phyloP scores from a whole-genome alignment of 2,113 vertebrate species.

The Psilopogon haemacephalus region DNA sequence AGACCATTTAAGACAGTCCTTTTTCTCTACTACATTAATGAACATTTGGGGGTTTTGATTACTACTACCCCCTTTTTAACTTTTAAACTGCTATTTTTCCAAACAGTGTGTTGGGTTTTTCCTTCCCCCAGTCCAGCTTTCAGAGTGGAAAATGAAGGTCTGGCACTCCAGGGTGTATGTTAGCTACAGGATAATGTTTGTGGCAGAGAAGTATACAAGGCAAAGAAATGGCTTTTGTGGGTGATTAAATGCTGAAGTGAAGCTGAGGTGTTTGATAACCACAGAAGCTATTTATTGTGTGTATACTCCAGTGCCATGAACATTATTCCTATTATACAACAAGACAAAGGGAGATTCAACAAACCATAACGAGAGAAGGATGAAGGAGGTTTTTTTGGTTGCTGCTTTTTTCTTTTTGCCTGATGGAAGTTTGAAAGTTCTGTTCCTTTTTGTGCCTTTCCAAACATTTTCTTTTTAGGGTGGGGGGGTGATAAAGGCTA shows the following conservation, averaged over 20 bases:
- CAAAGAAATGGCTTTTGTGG: slow-evolving; percentile 72
- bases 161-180: slow-evolving; percentile 63
- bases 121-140: slow-evolving; percentile 29
- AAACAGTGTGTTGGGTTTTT: slow-evolving; percentile 9
- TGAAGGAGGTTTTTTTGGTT: slow-evolving; percentile 28
- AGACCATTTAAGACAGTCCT: background rate
- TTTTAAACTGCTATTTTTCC: slow-evolving; percentile 54
- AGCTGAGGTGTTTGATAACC: slow-evolving; percentile 77
- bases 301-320: slow-evolving; percentile 76
- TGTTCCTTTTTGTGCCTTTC: slow-evolving; percentile 32
- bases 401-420: slow-evolving; percentile 28
- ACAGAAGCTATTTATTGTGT: slow-evolving; percentile 73
- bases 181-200: slow-evolving; percentile 67
- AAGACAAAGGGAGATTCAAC: slow-evolving; percentile 75
- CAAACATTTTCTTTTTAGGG: slow-evolving; percentile 5
- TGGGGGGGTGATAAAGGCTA: background rate
- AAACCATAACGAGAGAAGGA: slow-evolving; percentile 71
- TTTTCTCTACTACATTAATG: background rate
- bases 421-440: slow-evolving; percentile 66
- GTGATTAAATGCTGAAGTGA: slow-evolving; percentile 75
- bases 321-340: slow-evolving; percentile 75
- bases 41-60: slow-evolving; percentile 6
- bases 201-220: slow-evolving; percentile 69
- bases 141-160: slow-evolving; percentile 49
- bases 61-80: slow-evolving; percentile 14